Base-by-base conservation (phyloP, 2,113 vertebrate species). In the Chauna torquata region DNA sequence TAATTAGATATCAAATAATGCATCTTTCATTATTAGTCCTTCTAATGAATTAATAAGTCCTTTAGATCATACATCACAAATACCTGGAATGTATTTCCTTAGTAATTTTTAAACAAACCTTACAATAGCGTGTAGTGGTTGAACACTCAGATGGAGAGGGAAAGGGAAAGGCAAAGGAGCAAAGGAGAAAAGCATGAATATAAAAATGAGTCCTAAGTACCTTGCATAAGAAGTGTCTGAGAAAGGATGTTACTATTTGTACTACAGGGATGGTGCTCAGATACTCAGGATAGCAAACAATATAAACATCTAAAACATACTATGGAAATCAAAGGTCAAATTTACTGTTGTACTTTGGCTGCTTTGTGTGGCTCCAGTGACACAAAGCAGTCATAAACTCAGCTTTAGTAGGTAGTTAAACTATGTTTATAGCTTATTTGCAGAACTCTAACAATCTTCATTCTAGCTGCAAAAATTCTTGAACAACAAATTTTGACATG, bases 1-100 rank as follows among this genome's bases (percentile, higher is more conserved):
- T 65, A 96, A 83, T 44, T 95, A 66, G 23, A 65, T 58, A 85
- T 91, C 18, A 93, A 91, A 82, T 87, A 36, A 95, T 68, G 28
- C 17, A 23, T 59, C 32, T 92, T 95, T 90, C 58, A 92, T 92
- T 92, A 91, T 68, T 91, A 96, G 61, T 83, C 27, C 11, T 91
- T 96, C 68, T 84, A 94, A 86, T 68, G 36, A 52, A 96, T 82
- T 91, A 96, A 95, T 96, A 97, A 90, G 11, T 70, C 95, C 57
- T 93, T 92, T 52, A 94, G 75, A 72, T 83, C 55, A 88, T 84
- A 40, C 20, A 72, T 86, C 47, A 83, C 23, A 95, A 94, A 93
- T 72, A 65, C 38, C 68, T 80, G 75, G 42, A 95, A 71, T 38
- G 24, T 86, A 62, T 74, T 95, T 96, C 76, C 61, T 82, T 88